A percentile compares a stretch with the other conserved stretches of the same genome.
These are phyloP conservation scores for Acanthurus lineatus DNA, from an alignment of 2,797 vertebrate genomes.

Conservation along the genomic window DNA sequence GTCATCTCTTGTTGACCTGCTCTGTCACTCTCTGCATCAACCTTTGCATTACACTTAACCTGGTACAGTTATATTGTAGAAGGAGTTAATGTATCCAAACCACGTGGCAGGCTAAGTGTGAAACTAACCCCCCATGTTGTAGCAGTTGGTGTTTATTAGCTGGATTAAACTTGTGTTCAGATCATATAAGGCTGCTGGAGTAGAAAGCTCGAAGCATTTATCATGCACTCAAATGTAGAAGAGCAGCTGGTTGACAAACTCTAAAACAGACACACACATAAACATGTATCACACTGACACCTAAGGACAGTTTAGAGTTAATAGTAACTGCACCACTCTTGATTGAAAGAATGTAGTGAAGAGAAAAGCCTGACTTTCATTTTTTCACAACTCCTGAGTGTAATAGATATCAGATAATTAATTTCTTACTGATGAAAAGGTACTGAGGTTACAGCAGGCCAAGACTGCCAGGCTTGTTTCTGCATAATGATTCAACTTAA, in stretches of 20 bases:
- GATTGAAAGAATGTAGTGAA: conserved; percentile 16
- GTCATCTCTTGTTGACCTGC: not conserved
- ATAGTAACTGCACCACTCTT: not conserved
- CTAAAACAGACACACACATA: not conserved
- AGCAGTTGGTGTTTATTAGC: not conserved
- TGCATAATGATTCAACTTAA: conserved; percentile 38
- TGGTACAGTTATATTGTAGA: too few species aligned
- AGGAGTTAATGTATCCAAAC: not conserved
- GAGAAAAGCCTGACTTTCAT: conserved; percentile 9
- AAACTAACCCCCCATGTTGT: not conserved
- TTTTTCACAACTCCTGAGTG: conserved; percentile 4
- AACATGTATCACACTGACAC: not conserved
- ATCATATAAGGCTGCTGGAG: not conserved
- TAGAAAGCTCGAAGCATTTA: not conserved
- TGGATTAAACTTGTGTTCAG: not conserved
- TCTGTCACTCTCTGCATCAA: not conserved
- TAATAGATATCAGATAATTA: conserved; percentile 44
- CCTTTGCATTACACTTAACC: not conserved
- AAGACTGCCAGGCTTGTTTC: conserved; percentile 16
- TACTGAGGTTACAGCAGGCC: conserved; percentile 28
- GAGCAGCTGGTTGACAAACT: not conserved
- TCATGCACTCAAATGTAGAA: not conserved
- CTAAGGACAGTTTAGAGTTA: not conserved
- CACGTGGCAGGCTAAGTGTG: not conserved
- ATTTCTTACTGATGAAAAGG: conserved; percentile 38